Percentiles rank a stretch among this genome's conserved stretches.
phyloP scores from a whole-genome alignment of 2,113 vertebrate genomes.

The Tetraodon nigroviridis region DNA sequence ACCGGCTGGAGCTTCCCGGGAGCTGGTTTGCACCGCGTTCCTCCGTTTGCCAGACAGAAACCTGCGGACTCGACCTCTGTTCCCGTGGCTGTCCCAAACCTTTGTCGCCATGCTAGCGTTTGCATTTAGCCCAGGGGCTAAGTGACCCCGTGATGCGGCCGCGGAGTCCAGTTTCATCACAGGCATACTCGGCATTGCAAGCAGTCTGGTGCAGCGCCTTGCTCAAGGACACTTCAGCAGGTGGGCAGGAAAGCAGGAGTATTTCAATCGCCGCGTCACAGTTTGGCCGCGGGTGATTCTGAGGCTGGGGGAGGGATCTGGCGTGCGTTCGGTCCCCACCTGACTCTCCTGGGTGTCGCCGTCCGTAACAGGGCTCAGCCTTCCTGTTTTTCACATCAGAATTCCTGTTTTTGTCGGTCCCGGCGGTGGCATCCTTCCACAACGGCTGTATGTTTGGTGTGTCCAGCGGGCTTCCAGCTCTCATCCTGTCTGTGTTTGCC shows the following conservation, averaged over 20 bases:
- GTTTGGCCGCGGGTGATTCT: too few species aligned
- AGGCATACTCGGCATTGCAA: constrained; percentile 6
- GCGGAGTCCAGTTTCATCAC: constrained; percentile 7
- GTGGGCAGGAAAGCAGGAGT: not conserved
- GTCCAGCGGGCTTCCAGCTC: constrained; percentile 37
- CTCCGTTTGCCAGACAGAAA: too few species aligned
- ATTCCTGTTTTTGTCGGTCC: constrained; percentile 73
- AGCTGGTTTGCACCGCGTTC: too few species aligned
- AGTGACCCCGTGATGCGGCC: not conserved
- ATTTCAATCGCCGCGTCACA: not conserved
- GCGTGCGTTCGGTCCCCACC: too few species aligned
- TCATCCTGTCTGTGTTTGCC: constrained; percentile 70
- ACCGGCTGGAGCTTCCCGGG: too few species aligned
- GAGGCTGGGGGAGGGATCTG: too few species aligned
- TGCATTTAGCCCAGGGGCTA: not conserved
- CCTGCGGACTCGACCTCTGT: too few species aligned
- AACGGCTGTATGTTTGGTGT: constrained; percentile 32
- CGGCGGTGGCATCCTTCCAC: constrained; percentile 33
- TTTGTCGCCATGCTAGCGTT: not conserved
- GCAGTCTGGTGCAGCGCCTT: constrained; percentile 1
- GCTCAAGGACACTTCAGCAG: constrained; percentile 14
- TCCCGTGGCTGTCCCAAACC: not conserved
- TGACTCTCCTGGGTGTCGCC: too few species aligned
- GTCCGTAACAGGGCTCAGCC: constrained; percentile 21
- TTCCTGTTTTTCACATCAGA: constrained; percentile 66